A percentile compares a stretch with the other conserved stretches of the same genome.
phyloP scores from a whole-genome alignment of 2,888 invertebrate genomes.

The Xylocampa areola region DNA sequence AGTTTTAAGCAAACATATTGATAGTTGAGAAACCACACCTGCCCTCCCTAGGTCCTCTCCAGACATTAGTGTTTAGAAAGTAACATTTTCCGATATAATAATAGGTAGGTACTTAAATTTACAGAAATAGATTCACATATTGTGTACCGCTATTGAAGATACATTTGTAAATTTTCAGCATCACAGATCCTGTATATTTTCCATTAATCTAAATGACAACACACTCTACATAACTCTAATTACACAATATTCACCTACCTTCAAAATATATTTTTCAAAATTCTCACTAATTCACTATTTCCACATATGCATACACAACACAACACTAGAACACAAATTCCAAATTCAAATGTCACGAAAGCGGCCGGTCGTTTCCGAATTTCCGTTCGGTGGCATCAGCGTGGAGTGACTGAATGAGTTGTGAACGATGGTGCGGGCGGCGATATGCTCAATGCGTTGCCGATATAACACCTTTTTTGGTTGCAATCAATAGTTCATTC shows the following conservation, averaged over 20 bases:
- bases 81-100: no score
- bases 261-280: conserved; percentile 6
- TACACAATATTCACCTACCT: conserved; percentile 13
- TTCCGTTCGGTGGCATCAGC: conserved; percentile 60
- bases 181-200: background rate
- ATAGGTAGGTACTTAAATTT: no score
- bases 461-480: conserved; percentile 65
- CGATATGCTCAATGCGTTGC: conserved; percentile 67
- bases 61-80: no score
- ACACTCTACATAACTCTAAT: background rate
- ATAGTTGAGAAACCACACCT: no score
- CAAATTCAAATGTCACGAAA: conserved; percentile 46
- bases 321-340: conserved; percentile 40
- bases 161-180: background rate
- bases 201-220: no score
- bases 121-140: no score
- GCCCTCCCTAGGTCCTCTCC: no score
- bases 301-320: conserved; percentile 38
- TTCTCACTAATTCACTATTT: conserved; percentile 9
- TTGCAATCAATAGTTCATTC: no score
- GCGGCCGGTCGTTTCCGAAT: conserved; percentile 49
- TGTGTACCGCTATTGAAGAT: background rate
- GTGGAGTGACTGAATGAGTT: conserved; percentile 63
- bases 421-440: conserved; percentile 52
- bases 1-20: no score